Evolutionary conservation across 2,113 vertebrate genomes (phyloP).

Genomic region (Neolamprologus hecqui): DNA sequence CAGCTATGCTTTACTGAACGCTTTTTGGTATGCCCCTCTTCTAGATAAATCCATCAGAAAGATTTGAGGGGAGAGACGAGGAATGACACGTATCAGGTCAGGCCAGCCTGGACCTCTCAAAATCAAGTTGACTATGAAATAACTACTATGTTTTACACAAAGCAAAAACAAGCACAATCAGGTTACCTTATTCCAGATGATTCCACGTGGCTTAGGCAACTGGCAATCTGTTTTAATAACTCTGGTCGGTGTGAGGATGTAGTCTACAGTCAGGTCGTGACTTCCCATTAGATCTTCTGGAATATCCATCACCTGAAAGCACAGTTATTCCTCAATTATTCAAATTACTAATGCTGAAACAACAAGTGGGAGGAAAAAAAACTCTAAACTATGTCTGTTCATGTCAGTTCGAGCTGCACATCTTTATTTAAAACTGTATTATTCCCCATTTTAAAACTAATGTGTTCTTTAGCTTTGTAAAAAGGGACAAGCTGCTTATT

Average conservation of each 20-base stretch:
- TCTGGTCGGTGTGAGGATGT: slow-evolving; percentile 88
- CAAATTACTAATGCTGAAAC: neutral
- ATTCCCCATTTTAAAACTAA: neutral
- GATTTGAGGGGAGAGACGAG: neutral
- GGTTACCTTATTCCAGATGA: slow-evolving; percentile 86
- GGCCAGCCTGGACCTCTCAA: neutral
- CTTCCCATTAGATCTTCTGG: slow-evolving; percentile 79
- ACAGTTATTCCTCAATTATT: neutral
- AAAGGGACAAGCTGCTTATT: neutral
- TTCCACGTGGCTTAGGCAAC: slow-evolving; percentile 77
- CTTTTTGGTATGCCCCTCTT: neutral
- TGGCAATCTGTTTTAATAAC: slow-evolving; percentile 78
- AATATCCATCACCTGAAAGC: slow-evolving; percentile 80
- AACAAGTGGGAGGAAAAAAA: neutral
- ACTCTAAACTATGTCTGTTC: neutral
- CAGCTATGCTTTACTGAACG: neutral
- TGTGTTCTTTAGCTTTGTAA: neutral
- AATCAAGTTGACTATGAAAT: neutral
- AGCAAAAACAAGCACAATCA: neutral
- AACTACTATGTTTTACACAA: neutral
- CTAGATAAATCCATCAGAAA: neutral
- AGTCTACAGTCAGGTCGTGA: slow-evolving; percentile 93
- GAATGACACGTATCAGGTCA: neutral
- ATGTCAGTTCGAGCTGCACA: neutral
- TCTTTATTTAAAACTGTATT: neutral